Base-by-base conservation (phyloP, 92 coral and sea anemone species). In the Phenganax subtilis region DNA sequence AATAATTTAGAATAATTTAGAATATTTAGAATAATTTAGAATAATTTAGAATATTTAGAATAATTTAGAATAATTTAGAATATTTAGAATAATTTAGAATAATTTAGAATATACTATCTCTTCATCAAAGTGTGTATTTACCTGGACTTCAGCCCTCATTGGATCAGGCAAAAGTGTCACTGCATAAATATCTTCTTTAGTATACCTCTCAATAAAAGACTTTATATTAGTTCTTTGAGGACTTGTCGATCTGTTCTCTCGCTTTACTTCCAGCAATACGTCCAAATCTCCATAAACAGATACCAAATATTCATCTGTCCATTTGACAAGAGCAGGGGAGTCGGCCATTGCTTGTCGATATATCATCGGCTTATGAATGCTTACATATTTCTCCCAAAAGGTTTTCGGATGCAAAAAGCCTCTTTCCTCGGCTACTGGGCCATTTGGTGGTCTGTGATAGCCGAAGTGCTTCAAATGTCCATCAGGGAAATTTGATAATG, bases 111-210 rank as follows among this genome's bases (percentile, higher is more conserved):
- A 71, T 71, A 83, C 74, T 78, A 29, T 14, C 1, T 6, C 29
- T 16, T 16, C 10, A 37, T 17, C 55, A 70, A 3, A 52, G 25
- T 20, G 9, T 37, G 47, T 37, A 27, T 74, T 53, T 81, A 93
- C 98, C 97, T 94, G 98, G 10, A 94, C 83, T 60, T 94, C 98
- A n/a, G 82, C 85, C 12, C 98, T 82, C 98, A 94, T 92, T 6
- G 97, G 96, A 82, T 94, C 93, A 0, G 98, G 98, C n/a, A 94
- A 56, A 76, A 94, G 89, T 3, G 97, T 94, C 47, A 94, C 98
- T 54, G 80, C 89, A 81, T 94, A 94, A 17, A 92, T 84, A 83
- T 94, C 97, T 47, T 89, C 90, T 25, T 81, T 81, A 29, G 86
- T 86, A 72, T 94, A 94, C 44, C 88, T 87, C 60, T 87, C 85